Evolutionary conservation across 1,140 invertebrate species (phyloP), one percentile per base, ranked within the genome.

Genomic region (Ceratitis capitata): DNA sequence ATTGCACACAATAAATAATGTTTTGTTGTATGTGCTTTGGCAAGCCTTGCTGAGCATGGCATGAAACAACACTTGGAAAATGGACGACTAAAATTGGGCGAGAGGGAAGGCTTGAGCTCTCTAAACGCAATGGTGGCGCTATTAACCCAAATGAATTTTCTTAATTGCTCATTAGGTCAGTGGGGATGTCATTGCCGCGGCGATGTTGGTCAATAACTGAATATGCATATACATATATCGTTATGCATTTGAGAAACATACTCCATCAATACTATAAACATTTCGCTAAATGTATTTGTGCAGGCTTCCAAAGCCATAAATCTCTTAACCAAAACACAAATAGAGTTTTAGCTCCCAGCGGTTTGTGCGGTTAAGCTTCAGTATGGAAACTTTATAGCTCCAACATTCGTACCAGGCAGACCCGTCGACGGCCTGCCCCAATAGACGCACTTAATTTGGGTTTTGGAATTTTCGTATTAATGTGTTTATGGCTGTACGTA

Each of bases 91-190:
- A 35, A 39, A 29, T 14, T n/a, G n/a, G n/a, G n/a, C n/a, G n/a
- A n/a, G n/a, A 19, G 3, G 19, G 32, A 32, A n/a, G n/a, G 23
- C 19, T 23, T 42, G n/a, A 7, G n/a, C n/a, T 26, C 10, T 7
- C 39, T 23, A 12, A 2, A 10, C 39, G 16, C 39, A 49, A 39
- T n/a, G 29, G 12, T 32, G 29, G 29, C n/a, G n/a, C 39, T 78
- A 78, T 78, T 78, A 78, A 78, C 69, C 69, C 69, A 19, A 78
- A 78, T 78, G 69, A 42, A 45, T 78, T 45, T 78, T 45, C 69
- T 78, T 45, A 78, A 78, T 78, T 35, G 69, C 69, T 78, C 69
- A 78, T 78, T 78, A 78, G 69, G 69, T 78, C 42, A 78, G 69
- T 78, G 39, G 39, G 69, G 23, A 78, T 23, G 69, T 78, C 39